These are phyloP conservation scores for Rhagonycha fulva DNA, from an alignment of 2,888 invertebrate genomes.

Conservation along the genomic window DNA sequence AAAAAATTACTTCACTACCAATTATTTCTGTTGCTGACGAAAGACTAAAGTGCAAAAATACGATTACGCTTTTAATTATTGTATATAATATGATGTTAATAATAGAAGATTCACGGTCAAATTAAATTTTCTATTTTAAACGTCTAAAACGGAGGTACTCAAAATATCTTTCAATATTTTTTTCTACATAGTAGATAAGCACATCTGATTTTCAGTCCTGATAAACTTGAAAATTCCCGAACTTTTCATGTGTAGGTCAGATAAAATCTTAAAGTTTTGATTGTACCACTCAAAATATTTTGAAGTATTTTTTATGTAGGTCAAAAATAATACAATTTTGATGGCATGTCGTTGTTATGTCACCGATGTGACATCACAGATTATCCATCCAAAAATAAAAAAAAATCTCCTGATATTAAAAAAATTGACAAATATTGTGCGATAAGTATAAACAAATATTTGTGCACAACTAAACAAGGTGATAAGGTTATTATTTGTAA, in stretches of 20 bases:
- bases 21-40: background rate
- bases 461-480: background rate
- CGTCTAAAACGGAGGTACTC: background rate
- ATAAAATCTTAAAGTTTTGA: background rate
- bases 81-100: background rate
- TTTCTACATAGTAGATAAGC: background rate
- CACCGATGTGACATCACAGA: background rate
- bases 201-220: background rate
- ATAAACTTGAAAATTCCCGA: background rate
- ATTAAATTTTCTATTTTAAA: background rate
- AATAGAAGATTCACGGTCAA: background rate
- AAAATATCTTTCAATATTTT: background rate
- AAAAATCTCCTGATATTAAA: background rate
- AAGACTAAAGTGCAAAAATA: background rate
- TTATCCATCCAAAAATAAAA: background rate
- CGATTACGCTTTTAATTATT: background rate
- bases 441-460: background rate
- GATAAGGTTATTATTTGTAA: background rate
- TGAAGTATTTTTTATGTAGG: background rate
- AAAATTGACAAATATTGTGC: background rate
- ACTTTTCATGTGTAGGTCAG: background rate
- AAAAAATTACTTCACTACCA: background rate
- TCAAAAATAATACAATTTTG: background rate
- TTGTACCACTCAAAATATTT: background rate
- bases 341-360: background rate